Conservation (phyloP, 2,797 vertebrate species). For the Telmatherina bonti region DNA sequence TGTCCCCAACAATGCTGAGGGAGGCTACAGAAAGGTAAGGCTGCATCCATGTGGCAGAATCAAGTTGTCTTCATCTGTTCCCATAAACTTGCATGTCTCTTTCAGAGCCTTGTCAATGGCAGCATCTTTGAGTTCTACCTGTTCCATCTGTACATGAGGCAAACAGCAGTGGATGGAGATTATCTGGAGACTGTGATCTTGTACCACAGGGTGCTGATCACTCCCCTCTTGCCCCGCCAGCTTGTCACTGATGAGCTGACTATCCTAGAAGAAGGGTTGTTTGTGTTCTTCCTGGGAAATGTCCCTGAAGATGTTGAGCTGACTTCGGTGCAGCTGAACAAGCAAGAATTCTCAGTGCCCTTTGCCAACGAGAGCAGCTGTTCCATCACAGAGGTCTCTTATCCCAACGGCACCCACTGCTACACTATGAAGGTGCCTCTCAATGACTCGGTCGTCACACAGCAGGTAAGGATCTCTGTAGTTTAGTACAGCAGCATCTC, state of each 20-base stretch:
- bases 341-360: slow-evolving; percentile 39
- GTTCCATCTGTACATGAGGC: slow-evolving; percentile 64
- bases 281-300: slow-evolving; percentile 79
- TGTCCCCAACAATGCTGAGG: slow-evolving; percentile 70
- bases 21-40: slow-evolving; percentile 71
- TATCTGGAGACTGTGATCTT: slow-evolving; percentile 40
- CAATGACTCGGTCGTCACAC: slow-evolving; percentile 64
- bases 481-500: too few relatives aligned
- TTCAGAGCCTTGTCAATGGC: slow-evolving; percentile 46
- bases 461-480: slow-evolving; percentile 38
- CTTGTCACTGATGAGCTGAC: slow-evolving; percentile 61
- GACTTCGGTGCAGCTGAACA: slow-evolving; percentile 74
- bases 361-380: slow-evolving; percentile 45
- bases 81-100: not conserved
- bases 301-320: slow-evolving; percentile 81
- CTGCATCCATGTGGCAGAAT: fast-evolving
- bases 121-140: slow-evolving; percentile 57
- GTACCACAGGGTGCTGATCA: slow-evolving; percentile 43
- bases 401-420: slow-evolving; percentile 69
- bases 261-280: slow-evolving; percentile 61
- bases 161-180: slow-evolving; percentile 49
- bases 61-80: too few relatives aligned
- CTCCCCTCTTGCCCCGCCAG: slow-evolving; percentile 44
- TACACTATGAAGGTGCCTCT: slow-evolving; percentile 82
- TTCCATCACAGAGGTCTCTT: slow-evolving; percentile 51